These are phyloP conservation scores for Heteromurus nitidus DNA, from an alignment of 2,888 invertebrate species.

Conservation along the genomic window DNA sequence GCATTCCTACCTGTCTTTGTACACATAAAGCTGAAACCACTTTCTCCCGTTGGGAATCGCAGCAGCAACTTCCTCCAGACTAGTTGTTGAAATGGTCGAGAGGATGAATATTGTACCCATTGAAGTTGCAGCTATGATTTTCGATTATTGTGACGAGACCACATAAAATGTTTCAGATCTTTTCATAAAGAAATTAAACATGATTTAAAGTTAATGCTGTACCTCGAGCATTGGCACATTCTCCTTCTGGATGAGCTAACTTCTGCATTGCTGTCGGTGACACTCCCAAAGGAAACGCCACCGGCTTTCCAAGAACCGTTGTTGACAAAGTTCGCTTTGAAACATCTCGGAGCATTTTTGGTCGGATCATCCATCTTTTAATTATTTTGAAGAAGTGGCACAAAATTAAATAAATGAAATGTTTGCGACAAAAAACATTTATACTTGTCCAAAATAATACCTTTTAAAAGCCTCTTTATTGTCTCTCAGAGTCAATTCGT, in stretches of 20 bases:
- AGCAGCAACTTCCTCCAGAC: slow-evolving; percentile 89
- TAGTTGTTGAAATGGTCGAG: slow-evolving; percentile 90
- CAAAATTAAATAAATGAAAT: background rate
- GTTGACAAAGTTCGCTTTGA: slow-evolving; percentile 80
- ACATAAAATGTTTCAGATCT: too few species aligned
- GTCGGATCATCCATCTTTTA: slow-evolving; percentile 84
- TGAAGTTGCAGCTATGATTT: slow-evolving; percentile 85
- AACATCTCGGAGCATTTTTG: slow-evolving; percentile 86
- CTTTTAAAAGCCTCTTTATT: slow-evolving; percentile 86
- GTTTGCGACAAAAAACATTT: background rate
- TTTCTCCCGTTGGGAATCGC: slow-evolving; percentile 86
- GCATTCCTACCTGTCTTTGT: slow-evolving; percentile 81
- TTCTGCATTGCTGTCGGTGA: slow-evolving; percentile 94
- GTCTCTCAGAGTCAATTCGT: slow-evolving; percentile 83
- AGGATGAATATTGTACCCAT: slow-evolving; percentile 86
- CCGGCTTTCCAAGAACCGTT: slow-evolving; percentile 80
- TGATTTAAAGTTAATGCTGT: slow-evolving; percentile 60
- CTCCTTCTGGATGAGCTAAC: slow-evolving; percentile 93
- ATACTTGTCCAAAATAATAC: slow-evolving; percentile 76
- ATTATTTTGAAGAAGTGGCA: background rate
- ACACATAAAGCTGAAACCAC: slow-evolving; percentile 94
- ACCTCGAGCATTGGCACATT: slow-evolving; percentile 88
- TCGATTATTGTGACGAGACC: too few species aligned
- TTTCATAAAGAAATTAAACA: too few species aligned
- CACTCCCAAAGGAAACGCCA: slow-evolving; percentile 85